Conservation (phyloP, 2,113 vertebrate species). For the Lates calcarifer region DNA sequence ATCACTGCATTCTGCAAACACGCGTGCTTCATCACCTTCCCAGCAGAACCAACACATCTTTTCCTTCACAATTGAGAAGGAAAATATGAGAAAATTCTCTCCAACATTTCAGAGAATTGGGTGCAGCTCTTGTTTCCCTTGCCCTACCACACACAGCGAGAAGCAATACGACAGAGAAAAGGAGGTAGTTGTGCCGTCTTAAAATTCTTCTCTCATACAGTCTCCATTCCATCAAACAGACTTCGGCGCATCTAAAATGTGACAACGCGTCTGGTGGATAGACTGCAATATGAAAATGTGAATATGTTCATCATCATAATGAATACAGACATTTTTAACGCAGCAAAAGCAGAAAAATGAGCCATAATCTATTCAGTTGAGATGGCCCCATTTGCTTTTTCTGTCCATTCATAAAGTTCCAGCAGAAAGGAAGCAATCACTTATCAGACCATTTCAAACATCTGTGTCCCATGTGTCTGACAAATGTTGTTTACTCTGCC, state of each 20-base stretch:
- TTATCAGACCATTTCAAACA: conserved; percentile 24
- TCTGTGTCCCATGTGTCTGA: conserved; percentile 30
- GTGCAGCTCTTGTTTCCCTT: background rate
- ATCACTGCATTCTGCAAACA: background rate
- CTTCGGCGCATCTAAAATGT: conserved; percentile 16
- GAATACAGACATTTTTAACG: conserved; percentile 13
- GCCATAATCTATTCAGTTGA: background rate
- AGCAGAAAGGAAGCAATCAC: conserved; percentile 21
- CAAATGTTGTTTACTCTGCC: conserved; percentile 37
- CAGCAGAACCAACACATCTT: background rate
- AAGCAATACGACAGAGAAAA: conserved; percentile 24
- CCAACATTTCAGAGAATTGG: conserved; percentile 25
- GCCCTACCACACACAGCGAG: background rate
- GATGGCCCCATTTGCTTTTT: background rate
- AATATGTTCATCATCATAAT: conserved; percentile 24
- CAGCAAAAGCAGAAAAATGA: background rate
- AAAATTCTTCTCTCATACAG: conserved; percentile 26
- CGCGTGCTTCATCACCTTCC: background rate
- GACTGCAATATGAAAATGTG: conserved; percentile 13
- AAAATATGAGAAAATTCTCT: conserved; percentile 10
- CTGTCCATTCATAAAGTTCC: conserved; percentile 9
- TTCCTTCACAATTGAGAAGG: background rate
- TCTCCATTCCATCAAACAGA: conserved; percentile 37
- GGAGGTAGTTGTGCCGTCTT: conserved; percentile 14
- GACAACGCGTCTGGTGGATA: background rate